Percentiles rank a stretch among this genome's conserved stretches.
Evolutionary conservation across 2,888 invertebrate species (phyloP).

Genomic region (Cheilosia grossa): DNA sequence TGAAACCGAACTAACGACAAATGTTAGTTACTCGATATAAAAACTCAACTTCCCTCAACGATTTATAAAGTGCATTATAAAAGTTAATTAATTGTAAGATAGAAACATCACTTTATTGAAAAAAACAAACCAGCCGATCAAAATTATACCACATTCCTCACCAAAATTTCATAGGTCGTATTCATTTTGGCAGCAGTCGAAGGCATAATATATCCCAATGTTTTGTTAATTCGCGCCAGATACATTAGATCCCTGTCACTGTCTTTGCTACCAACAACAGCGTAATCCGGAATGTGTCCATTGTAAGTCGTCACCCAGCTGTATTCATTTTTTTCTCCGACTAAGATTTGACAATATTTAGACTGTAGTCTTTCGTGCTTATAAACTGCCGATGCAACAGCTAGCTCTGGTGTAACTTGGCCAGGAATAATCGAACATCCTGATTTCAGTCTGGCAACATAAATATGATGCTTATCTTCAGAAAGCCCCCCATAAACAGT

Average conservation of each 20-base stretch:
- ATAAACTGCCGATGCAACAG: constrained; percentile 22
- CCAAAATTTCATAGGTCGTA: constrained; percentile 23
- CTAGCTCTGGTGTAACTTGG: constrained; percentile 11
- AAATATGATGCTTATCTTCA: not conserved
- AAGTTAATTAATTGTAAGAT: too few species aligned
- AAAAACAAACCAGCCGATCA: not conserved
- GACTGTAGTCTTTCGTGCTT: constrained; percentile 9
- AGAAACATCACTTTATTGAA: not conserved
- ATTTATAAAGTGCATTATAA: too few species aligned
- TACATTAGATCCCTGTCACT: constrained; percentile 33
- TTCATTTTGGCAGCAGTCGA: not conserved
- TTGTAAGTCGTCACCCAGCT: constrained; percentile 3
- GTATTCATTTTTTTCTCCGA: constrained; percentile 24
- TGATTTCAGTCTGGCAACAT: constrained; percentile 43
- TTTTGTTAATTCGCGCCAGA: constrained; percentile 3
- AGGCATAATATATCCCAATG: constrained; percentile 9
- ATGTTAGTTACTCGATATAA: too few species aligned
- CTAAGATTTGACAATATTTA: constrained; percentile 30
- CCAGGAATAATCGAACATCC: constrained; percentile 52
- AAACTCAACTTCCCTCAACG: too few species aligned
- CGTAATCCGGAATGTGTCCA: constrained; percentile 44
- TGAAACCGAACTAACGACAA: too few species aligned
- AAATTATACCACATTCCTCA: not conserved
- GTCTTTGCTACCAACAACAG: constrained; percentile 34
- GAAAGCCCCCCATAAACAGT: constrained; percentile 29